Base-by-base conservation (phyloP, 2,888 invertebrate genomes). In the Acrobeloides nanus region DNA sequence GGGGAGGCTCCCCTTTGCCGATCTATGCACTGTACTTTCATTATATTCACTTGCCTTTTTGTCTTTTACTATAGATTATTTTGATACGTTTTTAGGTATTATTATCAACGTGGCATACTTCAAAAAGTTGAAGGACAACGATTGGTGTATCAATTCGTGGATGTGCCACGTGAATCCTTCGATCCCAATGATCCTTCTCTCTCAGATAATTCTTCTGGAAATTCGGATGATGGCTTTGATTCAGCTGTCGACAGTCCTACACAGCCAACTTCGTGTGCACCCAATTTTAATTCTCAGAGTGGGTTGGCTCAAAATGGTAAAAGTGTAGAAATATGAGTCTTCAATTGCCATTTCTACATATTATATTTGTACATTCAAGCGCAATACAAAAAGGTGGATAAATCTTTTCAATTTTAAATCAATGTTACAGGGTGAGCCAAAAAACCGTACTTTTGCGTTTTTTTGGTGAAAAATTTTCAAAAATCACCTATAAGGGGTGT, bases 121-220 rank as follows among this genome's bases (percentile, higher is more conserved):
- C 95, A 95, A 68, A 97, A 97, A 80, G 95, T 97, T 53, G 95
- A 97, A 79, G 97, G 97, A 20, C 97, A 97, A 79, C 81, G 97
- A 62, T 82, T 97, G 68, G 97, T 97, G 52, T 97, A 97, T 80
- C 93, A 95, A 80, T 97, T 97, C 80, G 93, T 95, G 60, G 93
- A 95, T 78, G 90, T 97, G 75, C 95, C 95, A 5, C 59, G 49
- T 37, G 68, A 64, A 25, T 51, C 51, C 1, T 37, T 58, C 21
- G 57, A 58, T 12, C 49, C 49, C 18, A 37, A 50, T 33, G 25
- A 49, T 21, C 18, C 53, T 18, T 32, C 25, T 8, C 31, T 46
- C 32, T 51, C 49, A 18, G 51, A 51, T 27, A 42, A 51, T 27
- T 51, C 50, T 15, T 53, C 54, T 17, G 51, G 51, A 7, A 20